phyloP scores from a whole-genome alignment of 2,797 vertebrate species.

The Sparidentex hasta region DNA sequence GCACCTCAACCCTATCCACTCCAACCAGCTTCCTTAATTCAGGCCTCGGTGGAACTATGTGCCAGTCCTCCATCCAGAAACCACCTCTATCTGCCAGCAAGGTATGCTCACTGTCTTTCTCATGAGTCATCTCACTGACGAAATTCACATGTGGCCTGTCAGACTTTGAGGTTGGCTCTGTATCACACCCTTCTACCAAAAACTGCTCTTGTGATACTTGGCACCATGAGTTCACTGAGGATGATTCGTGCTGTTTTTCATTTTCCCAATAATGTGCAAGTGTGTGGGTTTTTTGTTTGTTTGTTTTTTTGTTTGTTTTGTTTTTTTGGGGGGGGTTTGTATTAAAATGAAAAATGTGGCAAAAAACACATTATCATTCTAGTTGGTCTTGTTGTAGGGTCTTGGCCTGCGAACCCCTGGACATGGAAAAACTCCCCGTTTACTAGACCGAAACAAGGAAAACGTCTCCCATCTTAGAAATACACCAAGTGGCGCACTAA shows the following conservation, averaged over 20 bases:
- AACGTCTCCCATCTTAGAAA: slow-evolving; percentile 88
- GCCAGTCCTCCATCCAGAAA: slow-evolving; percentile 84
- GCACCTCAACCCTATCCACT: slow-evolving; percentile 82
- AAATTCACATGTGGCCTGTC: too few relatives aligned
- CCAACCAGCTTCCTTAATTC: slow-evolving; percentile 88
- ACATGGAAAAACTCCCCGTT: slow-evolving; percentile 78
- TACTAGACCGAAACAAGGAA: slow-evolving; percentile 91
- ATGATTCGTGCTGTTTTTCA: neutral
- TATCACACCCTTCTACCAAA: neutral
- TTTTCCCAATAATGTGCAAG: neutral
- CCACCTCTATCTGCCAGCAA: slow-evolving; percentile 88
- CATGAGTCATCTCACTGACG: neutral
- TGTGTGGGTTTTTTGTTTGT: neutral
- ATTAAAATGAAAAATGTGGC: neutral
- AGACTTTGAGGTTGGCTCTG: too few relatives aligned
- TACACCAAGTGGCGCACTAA: slow-evolving; percentile 87
- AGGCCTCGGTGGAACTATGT: slow-evolving; percentile 78
- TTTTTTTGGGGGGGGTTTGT: too few relatives aligned
- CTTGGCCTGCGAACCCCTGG: slow-evolving; percentile 78
- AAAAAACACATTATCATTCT: slow-evolving; percentile 14
- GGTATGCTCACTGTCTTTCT: slow-evolving; percentile 75
- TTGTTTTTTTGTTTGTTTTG: neutral
- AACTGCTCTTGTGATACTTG: neutral
- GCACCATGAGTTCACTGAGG: neutral
- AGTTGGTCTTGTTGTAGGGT: slow-evolving; percentile 66